Evolutionary conservation across 2,113 vertebrate genomes (phyloP), one percentile per base, ranked within the genome.

Genomic region (Cacatua alba): DNA sequence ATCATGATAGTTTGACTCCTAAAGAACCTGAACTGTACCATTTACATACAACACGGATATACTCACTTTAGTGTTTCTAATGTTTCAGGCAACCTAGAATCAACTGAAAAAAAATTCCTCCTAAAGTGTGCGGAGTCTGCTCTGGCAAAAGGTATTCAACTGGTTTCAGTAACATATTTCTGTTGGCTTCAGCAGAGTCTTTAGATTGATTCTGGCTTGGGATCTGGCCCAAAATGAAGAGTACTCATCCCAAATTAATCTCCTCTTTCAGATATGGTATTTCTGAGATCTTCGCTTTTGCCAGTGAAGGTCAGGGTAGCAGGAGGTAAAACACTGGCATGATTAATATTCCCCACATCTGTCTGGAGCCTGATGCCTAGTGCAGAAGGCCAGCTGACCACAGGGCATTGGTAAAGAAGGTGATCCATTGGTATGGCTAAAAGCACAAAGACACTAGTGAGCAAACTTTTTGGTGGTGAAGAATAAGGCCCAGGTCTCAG

Each of bases 311-410:
- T 95, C 86, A 88, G 71, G 62, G 51, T 55, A 83, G 52, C 43
- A 78, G 87, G 62, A 96, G 72, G 87, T 71, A 83, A 82, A 95
- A 76, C 57, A 72, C 4, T 48, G 71, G 55, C 72, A 44, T 86
- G 75, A 88, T 95, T 95, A 94, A 94, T 89, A 95, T 91, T 90
- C n/a, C 12, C 39, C 77, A 92, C 75, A 88, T 91, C 81, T 91
- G 75, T 68, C 82, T 88, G 57, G 52, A 96, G 62, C 59, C 55
- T 55, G 79, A 91, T 81, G 84, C 35, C 55, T 90, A 5, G 57
- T 62, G 72, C 80, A 94, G 82, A 64, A 90, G 88, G 46, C 24
- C 78, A 92, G 63, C 51, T 92, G 91, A 96, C 69, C 88, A 94
- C 82, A 94, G 64, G 62, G 52, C 79, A 78, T 70, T 88, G 51